Base-by-base conservation (phyloP, 2,797 vertebrate genomes). In the Myotis vivesi region DNA sequence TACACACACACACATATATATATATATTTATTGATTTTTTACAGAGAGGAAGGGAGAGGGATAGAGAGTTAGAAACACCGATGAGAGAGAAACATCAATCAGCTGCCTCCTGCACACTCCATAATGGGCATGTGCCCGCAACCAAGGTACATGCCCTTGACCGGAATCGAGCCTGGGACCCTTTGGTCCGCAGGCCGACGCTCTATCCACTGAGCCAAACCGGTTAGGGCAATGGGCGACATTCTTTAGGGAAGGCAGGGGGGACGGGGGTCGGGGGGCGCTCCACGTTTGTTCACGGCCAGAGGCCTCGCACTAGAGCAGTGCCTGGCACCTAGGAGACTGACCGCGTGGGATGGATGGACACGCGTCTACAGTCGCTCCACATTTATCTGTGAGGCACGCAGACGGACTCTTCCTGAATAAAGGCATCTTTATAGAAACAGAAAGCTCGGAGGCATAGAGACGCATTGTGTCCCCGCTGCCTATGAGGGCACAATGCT, bases 271-370 rank as follows among this genome's bases (percentile, higher is more conserved):
- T 11, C 3, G 25, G 23, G 20, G 49, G 66, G 33, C 23, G 16
- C 7, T 30, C 64, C 51, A 6, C 16, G 0, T 57, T 51, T 64
- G 53, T 71, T 86, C 46, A 0, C 38, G 51, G 57, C 76, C 87
- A 8, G 20, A 20, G 51, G 33, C 25, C 25, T 25, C 19, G 72
- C 20, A 1, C 83, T 7, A 4, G 68, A 46, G 77, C 85, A 71
- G 96, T 93, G 94, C 95, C 96, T 97, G 97, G 96, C 53, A 97
- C 96, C 4, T 9, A 44, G 76, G 76, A 89, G 87, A 71, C 68
- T 33, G 68, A 19, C 15, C 44, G 13, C 33, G 64, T 57, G 80
- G 30, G 51, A 19, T 53, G 91, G 92, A 83, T 76, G 77, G 57
- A 62, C 85, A 28, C 53, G 80, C 38, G 85, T 88, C 94, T 19